Evolutionary conservation across 2,113 vertebrate genomes (phyloP).

Genomic region (Ptychochromis oligacanthus): DNA sequence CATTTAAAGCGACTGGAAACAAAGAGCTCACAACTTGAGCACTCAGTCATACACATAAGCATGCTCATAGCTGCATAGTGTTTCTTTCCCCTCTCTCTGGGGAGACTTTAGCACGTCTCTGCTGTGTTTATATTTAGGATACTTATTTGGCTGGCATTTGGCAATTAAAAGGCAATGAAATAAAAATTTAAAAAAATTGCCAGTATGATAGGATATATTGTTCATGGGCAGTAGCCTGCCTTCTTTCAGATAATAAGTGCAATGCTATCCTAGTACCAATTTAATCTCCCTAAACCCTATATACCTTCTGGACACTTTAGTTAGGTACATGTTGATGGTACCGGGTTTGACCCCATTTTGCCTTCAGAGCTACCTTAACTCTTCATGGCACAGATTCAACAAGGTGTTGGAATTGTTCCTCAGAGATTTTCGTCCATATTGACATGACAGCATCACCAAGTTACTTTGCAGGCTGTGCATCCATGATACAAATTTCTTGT

Average conservation of each 20-base stretch:
- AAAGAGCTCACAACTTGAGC: neutral
- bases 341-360: neutral
- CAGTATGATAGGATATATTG: neutral
- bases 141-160: neutral
- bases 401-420: too few relatives aligned
- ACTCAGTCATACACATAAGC: neutral
- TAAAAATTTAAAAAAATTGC: neutral
- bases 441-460: too few relatives aligned
- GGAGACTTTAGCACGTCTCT: constrained; percentile 6
- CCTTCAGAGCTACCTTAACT: neutral
- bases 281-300: neutral
- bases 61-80: neutral
- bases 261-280: neutral
- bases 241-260: constrained; percentile 14
- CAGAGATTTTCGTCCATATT: too few relatives aligned
- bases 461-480: neutral
- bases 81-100: neutral
- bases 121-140: constrained; percentile 2
- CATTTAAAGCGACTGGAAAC: neutral
- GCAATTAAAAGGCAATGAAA: constrained; percentile 32
- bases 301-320: neutral
- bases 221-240: neutral
- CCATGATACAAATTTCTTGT: neutral
- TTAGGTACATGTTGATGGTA: neutral
- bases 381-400: too few relatives aligned